Percentiles rank a stretch among this genome's conserved stretches.
Conservation (phyloP, 1,140 invertebrate genomes). For the Ladona fulva region DNA sequence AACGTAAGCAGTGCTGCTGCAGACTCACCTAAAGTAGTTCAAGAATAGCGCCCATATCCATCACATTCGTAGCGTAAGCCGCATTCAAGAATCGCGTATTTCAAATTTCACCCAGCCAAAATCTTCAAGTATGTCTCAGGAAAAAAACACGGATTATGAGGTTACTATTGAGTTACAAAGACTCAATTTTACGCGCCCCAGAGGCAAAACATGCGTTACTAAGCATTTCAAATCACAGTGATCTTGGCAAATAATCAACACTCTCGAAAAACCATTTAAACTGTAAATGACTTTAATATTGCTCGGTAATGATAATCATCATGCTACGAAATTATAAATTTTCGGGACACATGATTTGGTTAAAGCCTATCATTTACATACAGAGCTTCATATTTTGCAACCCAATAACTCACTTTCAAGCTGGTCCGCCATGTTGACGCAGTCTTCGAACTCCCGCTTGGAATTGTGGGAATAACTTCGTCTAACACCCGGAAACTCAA, state of each 20-base stretch:
- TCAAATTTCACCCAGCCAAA: background rate
- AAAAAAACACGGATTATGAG: background rate
- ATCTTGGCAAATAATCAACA: constrained; percentile 10
- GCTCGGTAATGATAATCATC: background rate
- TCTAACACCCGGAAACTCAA: constrained; percentile 4
- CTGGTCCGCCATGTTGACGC: constrained; percentile 29
- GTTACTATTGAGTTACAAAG: too few species aligned
- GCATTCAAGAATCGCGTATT: background rate
- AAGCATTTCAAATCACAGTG: background rate
- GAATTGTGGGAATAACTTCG: background rate
- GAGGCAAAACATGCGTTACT: background rate
- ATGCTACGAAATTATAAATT: background rate
- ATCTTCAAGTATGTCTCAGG: background rate
- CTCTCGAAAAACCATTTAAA: background rate
- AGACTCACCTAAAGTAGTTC: constrained; percentile 37
- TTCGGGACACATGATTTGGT: background rate
- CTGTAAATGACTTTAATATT: background rate
- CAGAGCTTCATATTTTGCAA: constrained; percentile 1
- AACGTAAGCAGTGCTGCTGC: constrained; percentile 43
- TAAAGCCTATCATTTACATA: background rate
- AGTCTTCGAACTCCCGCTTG: constrained; percentile 14
- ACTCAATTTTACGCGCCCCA: background rate
- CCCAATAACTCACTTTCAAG: constrained; percentile 28
- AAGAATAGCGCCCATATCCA: background rate
- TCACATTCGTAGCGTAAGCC: constrained; percentile 3